Conservation (phyloP, 1,140 invertebrate genomes). For the Rhizoglyphus robini region DNA sequence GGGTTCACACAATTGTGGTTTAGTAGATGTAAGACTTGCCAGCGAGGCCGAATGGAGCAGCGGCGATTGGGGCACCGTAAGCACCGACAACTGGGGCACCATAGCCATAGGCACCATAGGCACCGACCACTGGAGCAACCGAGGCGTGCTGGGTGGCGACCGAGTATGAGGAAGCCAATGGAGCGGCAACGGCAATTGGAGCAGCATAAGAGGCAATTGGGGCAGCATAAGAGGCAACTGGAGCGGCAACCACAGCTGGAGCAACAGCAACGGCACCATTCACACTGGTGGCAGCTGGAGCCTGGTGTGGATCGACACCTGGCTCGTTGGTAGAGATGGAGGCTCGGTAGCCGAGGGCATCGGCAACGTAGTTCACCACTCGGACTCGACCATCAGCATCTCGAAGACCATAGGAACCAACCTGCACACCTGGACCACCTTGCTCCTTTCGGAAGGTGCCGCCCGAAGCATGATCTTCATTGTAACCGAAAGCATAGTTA, state of each 20-base stretch:
- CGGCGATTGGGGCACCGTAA: no score
- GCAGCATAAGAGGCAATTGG: neutral
- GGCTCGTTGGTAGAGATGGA: constrained; percentile 26
- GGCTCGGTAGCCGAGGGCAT: constrained; percentile 29
- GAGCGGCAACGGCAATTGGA: neutral
- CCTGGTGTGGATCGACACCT: neutral
- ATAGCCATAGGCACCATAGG: no score
- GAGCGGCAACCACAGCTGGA: neutral
- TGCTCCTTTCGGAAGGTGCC: constrained; percentile 27
- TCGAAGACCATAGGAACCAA: constrained; percentile 28
- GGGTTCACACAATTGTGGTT: no score
- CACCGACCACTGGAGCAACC: neutral
- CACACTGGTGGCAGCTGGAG: constrained; percentile 16
- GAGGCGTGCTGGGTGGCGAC: neutral
- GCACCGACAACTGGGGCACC: neutral
- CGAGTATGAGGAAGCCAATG: neutral
- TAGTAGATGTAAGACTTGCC: no score
- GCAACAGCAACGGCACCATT: constrained; percentile 16
- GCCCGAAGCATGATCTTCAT: constrained; percentile 27
- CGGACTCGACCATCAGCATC: constrained; percentile 29
- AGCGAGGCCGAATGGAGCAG: no score
- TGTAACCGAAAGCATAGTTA: constrained; percentile 23
- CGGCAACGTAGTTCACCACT: constrained; percentile 31
- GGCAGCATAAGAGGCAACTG: neutral
- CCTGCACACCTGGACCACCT: constrained; percentile 25